These are phyloP conservation scores for Psittacus erithacus DNA, from an alignment of 2,113 vertebrate genomes.

Conservation along the genomic window DNA sequence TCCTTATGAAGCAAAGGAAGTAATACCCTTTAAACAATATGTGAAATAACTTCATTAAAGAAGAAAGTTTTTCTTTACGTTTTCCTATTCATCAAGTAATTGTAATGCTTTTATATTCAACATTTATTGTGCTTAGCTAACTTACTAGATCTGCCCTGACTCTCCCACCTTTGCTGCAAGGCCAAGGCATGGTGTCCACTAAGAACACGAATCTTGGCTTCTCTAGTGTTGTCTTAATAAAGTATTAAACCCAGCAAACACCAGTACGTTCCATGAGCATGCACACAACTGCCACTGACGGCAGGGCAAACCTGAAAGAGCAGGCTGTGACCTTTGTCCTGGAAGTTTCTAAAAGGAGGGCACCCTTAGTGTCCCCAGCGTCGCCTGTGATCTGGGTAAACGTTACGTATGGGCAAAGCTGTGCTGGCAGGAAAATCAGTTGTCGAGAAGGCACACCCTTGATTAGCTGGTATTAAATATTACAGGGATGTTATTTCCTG, in stretches of 20 bases:
- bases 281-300: accelerated
- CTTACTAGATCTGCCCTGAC: not conserved
- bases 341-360: not conserved
- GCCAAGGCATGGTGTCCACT: accelerated
- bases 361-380: accelerated
- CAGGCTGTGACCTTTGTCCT: not conserved
- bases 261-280: accelerated
- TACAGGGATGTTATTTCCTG: not conserved
- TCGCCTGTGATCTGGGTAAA: accelerated
- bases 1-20: not conserved
- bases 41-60: not conserved
- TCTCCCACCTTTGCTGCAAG: not conserved
- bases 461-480: not conserved
- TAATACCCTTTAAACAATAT: not conserved
- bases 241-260: not conserved
- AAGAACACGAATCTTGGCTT: not conserved
- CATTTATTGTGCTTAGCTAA: not conserved
- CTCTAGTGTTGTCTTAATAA: not conserved
- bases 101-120: not conserved
- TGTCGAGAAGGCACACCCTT: accelerated
- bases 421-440: accelerated
- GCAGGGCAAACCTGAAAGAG: not conserved
- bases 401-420: accelerated
- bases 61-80: not conserved
- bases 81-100: not conserved